phyloP scores from a whole-genome alignment of 30 jellyfish, hydroid and myxozoan species.

The Mastigias papua region DNA sequence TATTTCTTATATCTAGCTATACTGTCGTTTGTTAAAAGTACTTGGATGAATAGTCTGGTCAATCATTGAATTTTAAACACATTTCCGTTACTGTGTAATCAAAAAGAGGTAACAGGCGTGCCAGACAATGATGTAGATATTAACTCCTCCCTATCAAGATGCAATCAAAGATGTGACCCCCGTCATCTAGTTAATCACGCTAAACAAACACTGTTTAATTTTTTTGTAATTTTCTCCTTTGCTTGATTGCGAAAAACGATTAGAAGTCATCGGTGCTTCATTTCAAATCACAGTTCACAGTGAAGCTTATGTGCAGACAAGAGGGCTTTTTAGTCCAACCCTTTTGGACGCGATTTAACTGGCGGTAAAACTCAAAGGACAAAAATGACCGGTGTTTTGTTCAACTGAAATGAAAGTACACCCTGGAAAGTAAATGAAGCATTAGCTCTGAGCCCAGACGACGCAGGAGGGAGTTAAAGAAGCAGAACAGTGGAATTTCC shows the following conservation, averaged over 20 bases:
- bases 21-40: background rate
- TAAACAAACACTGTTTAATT: slow-evolving; percentile 54
- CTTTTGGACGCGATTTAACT: slow-evolving; percentile 22
- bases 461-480: slow-evolving; percentile 37
- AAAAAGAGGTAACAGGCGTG: background rate
- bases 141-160: background rate
- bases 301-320: background rate
- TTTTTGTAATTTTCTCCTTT: slow-evolving; percentile 17
- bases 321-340: background rate
- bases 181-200: slow-evolving; percentile 20
- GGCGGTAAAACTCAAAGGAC: slow-evolving; percentile 15
- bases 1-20: no score
- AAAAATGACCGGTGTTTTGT: slow-evolving; percentile 27
- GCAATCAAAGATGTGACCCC: slow-evolving; percentile 21
- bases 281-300: background rate
- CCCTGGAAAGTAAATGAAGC: slow-evolving; percentile 44
- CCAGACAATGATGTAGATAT: background rate
- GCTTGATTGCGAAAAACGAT: slow-evolving; percentile 32
- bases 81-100: background rate
- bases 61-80: background rate
- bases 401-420: slow-evolving; percentile 9
- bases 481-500: slow-evolving; percentile 2
- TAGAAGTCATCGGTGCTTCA: slow-evolving; percentile 3
- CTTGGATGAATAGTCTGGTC: background rate
- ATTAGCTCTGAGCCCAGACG: slow-evolving; percentile 10